These are phyloP conservation scores for Centroberyx gerrardi DNA, from an alignment of 2,797 vertebrate species.

Conservation along the genomic window DNA sequence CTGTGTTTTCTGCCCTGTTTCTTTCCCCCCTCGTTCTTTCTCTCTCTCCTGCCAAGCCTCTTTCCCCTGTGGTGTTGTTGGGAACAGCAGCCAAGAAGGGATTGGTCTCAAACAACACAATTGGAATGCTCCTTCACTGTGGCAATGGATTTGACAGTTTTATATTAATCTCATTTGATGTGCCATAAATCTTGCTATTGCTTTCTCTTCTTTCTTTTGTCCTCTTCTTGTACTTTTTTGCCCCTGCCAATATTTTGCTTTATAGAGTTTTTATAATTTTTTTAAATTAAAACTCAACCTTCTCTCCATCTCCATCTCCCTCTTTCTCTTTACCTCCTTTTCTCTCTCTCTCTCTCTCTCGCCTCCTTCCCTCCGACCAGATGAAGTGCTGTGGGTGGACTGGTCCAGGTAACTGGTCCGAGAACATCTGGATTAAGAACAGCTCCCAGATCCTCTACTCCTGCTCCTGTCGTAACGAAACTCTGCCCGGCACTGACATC, in stretches of 20 bases:
- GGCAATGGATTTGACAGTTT: constrained; percentile 25
- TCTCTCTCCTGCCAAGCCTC: constrained; percentile 39
- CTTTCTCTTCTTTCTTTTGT: not conserved
- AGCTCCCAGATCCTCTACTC: constrained; percentile 78
- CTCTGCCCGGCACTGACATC: constrained; percentile 32
- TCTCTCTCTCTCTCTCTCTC: constrained; percentile 12
- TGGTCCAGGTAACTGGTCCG: constrained; percentile 89
- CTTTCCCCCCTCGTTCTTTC: not conserved
- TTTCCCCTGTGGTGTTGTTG: constrained; percentile 32
- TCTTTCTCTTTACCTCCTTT: not conserved
- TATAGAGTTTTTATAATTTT: not conserved
- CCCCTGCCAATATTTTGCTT: not conserved
- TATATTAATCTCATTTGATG: constrained; percentile 6
- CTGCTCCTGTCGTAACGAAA: constrained; percentile 89
- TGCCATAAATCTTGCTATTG: not conserved
- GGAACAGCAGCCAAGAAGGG: constrained; percentile 42
- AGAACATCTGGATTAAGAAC: constrained; percentile 84
- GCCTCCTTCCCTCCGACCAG: constrained; percentile 68
- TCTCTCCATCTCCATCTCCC: not conserved
- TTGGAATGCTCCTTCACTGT: not conserved
- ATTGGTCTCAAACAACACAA: constrained; percentile 19
- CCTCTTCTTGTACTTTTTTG: not conserved
- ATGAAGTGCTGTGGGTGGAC: constrained; percentile 93
- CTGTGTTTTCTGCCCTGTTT: constrained; percentile 22
- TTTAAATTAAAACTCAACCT: too few species aligned